Evolutionary conservation across 2,888 invertebrate species (phyloP).

Genomic region (Eristalis arbustorum): DNA sequence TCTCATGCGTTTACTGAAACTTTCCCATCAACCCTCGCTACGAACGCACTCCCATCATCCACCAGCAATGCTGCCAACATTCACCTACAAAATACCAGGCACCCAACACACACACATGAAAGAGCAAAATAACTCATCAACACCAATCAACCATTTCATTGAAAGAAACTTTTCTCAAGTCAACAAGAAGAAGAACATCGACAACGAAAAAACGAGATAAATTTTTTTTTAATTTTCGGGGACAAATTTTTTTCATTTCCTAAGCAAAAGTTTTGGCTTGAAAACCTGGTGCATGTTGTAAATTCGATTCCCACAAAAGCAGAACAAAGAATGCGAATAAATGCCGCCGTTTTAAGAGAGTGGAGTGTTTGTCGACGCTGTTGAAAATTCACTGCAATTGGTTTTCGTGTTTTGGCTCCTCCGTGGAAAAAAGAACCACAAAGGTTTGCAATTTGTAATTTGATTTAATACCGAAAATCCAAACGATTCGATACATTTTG

Average conservation of each 20-base stretch:
- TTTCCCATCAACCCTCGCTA: neutral
- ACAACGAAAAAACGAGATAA: slow-evolving; percentile 54
- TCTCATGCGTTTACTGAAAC: neutral
- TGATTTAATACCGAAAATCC: slow-evolving; percentile 7
- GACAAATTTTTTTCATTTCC: slow-evolving; percentile 30
- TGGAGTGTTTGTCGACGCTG: slow-evolving; percentile 69
- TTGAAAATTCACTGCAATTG: slow-evolving; percentile 79
- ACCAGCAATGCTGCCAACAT: slow-evolving; percentile 26
- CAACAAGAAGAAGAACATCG: slow-evolving; percentile 63
- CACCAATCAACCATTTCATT: slow-evolving; percentile 44
- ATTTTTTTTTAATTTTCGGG: slow-evolving; percentile 48
- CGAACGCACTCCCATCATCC: slow-evolving; percentile 1
- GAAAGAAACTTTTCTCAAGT: slow-evolving; percentile 51
- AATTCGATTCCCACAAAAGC: slow-evolving; percentile 24
- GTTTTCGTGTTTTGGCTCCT: slow-evolving; percentile 79
- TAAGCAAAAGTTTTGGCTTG: slow-evolving; percentile 6
- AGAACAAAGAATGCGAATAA: slow-evolving; percentile 65
- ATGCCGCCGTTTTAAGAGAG: slow-evolving; percentile 65
- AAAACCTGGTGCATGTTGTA: slow-evolving; percentile 2
- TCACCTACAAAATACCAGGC: neutral
- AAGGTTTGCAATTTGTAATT: slow-evolving; percentile 75
- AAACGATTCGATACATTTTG: neutral
- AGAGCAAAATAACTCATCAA: slow-evolving; percentile 14
- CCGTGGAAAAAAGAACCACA: slow-evolving; percentile 80
- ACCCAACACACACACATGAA: neutral